phyloP scores from a whole-genome alignment of 2,797 vertebrate species.

The Columba guinea region DNA sequence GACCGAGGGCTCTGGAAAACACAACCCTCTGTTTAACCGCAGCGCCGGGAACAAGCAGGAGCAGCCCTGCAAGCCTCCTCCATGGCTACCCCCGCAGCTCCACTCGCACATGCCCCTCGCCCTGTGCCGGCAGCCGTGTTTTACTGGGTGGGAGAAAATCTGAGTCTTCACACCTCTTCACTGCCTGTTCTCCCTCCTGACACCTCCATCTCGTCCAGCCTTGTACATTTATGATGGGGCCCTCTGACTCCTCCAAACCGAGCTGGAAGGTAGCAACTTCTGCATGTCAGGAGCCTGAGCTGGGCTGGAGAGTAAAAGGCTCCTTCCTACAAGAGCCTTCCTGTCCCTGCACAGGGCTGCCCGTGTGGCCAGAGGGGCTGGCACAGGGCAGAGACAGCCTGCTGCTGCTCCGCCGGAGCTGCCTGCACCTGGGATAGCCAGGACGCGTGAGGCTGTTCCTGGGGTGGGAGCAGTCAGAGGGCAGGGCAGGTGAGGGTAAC shows the following conservation, averaged over 20 bases:
- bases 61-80: not conserved
- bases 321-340: not conserved
- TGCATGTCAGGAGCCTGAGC: not conserved
- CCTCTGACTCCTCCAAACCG: not conserved
- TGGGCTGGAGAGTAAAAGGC: not conserved
- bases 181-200: not conserved
- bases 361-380: not conserved
- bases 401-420: rapidly evolving
- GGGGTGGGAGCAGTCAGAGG: not conserved
- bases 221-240: not conserved
- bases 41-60: not conserved
- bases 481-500: not conserved
- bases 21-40: not conserved
- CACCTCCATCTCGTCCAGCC: not conserved
- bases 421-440: rapidly evolving
- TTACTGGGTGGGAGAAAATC: conserved; percentile 13
- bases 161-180: not conserved
- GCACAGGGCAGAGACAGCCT: not conserved
- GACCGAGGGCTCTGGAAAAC: not conserved
- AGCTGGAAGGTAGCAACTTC: not conserved
- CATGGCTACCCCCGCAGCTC: not conserved
- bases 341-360: rapidly evolving
- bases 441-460: not conserved
- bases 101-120: not conserved
- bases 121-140: not conserved